Evolutionary conservation across 2,888 invertebrate species (phyloP).

Genomic region (Steinernema hermaphroditum): DNA sequence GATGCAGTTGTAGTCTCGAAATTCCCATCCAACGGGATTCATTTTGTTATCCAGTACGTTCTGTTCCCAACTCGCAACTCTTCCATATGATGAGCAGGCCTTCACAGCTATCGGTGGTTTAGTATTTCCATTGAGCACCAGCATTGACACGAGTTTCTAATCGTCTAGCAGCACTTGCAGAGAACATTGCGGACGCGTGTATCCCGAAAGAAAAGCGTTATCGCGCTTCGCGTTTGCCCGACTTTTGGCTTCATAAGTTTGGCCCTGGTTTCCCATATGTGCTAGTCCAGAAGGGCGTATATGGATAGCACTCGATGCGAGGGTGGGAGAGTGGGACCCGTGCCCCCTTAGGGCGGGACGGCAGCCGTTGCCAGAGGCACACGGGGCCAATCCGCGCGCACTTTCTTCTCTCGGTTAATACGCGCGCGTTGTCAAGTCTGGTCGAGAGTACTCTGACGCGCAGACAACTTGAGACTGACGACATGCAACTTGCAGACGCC

Average conservation of each 20-base stretch:
- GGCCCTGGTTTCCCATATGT: slow-evolving; percentile 19
- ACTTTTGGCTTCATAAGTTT: slow-evolving; percentile 12
- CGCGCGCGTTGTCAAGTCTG: slow-evolving; percentile 29
- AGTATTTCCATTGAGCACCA: no score
- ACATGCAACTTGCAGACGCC: slow-evolving; percentile 25
- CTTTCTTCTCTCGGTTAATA: slow-evolving; percentile 29
- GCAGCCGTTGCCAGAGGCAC: slow-evolving; percentile 26
- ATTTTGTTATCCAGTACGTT: background rate
- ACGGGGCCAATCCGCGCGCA: slow-evolving; percentile 31
- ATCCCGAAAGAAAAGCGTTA: no score
- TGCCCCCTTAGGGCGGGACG: slow-evolving; percentile 29
- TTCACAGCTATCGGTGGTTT: no score
- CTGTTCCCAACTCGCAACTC: no score
- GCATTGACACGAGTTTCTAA: no score
- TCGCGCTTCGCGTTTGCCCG: background rate
- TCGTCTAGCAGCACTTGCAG: no score
- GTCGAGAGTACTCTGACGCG: slow-evolving; percentile 27
- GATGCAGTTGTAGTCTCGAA: background rate
- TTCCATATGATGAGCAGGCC: no score
- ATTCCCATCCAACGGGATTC: background rate
- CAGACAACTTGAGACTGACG: slow-evolving; percentile 29
- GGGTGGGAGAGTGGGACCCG: slow-evolving; percentile 30
- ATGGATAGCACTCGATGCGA: slow-evolving; percentile 29
- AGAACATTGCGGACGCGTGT: no score
- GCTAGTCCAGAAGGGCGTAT: slow-evolving; percentile 28